These are phyloP conservation scores for Thaumetopoea pityocampa DNA, from an alignment of 1,140 invertebrate species.

Conservation along the genomic window DNA sequence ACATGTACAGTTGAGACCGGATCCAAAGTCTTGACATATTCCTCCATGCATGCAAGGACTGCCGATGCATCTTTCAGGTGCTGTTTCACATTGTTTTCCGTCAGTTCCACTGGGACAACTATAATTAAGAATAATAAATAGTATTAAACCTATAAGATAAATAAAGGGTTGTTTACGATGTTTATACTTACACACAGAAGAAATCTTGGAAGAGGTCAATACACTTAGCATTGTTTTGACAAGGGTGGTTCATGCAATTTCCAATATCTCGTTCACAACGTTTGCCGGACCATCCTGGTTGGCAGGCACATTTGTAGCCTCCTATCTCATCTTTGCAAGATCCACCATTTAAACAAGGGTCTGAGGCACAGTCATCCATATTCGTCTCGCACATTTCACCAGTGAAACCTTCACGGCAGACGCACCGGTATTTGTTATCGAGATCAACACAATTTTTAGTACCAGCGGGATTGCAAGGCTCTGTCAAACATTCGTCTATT, in stretches of 20 bases:
- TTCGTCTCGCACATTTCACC: constrained; percentile 88
- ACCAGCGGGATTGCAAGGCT: constrained; percentile 92
- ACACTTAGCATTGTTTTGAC: constrained; percentile 94
- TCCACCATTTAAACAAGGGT: constrained; percentile 92
- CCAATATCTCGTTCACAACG: constrained; percentile 93
- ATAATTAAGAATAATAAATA: constrained; percentile 27
- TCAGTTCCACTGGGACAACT: constrained; percentile 95
- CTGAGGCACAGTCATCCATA: constrained; percentile 92
- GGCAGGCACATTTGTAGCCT: constrained; percentile 89
- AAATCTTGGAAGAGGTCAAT: constrained; percentile 96
- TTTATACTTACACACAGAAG: constrained; percentile 94
- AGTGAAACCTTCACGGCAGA: constrained; percentile 92
- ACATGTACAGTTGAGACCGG: constrained; percentile 95
- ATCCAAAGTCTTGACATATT: constrained; percentile 95
- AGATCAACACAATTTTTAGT: constrained; percentile 92
- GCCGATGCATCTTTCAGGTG: constrained; percentile 96
- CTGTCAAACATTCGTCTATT: constrained; percentile 93
- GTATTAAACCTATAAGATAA: neutral
- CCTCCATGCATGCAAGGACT: constrained; percentile 97
- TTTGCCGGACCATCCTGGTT: constrained; percentile 91
- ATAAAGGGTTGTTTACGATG: neutral
- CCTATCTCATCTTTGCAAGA: constrained; percentile 92
- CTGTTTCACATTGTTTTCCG: constrained; percentile 95
- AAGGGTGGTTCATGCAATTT: constrained; percentile 89
- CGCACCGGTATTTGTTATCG: constrained; percentile 93